Percentiles rank a stretch among this genome's conserved stretches.
These are phyloP conservation scores for Netelia fuscicornis DNA, from an alignment of 2,888 invertebrate species.

Conservation along the genomic window DNA sequence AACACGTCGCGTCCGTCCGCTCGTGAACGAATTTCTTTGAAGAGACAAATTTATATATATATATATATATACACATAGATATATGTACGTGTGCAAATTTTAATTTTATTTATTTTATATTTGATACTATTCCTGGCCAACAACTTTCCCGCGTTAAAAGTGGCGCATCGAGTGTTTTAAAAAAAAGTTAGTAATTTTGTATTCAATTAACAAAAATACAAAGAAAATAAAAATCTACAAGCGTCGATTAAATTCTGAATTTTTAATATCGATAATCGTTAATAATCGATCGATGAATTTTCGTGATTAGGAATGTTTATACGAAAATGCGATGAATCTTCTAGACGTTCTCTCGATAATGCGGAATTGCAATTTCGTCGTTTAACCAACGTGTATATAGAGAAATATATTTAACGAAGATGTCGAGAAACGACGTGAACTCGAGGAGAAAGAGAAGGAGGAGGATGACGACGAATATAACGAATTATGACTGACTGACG, in stretches of 20 bases:
- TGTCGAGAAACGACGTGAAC: constrained; percentile 21
- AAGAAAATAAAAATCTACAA: too few relatives aligned
- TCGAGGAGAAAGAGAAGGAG: not conserved
- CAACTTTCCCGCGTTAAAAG: not conserved
- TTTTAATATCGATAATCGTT: too few relatives aligned
- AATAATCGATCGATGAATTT: too few relatives aligned
- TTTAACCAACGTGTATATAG: too few relatives aligned
- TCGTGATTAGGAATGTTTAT: too few relatives aligned
- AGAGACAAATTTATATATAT: constrained; percentile 2
- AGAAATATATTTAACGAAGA: not conserved
- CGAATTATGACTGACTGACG: constrained; percentile 61
- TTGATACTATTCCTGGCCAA: not conserved
- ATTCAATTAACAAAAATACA: not conserved
- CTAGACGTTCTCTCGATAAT: too few relatives aligned
- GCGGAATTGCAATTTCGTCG: too few relatives aligned
- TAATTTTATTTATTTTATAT: not conserved
- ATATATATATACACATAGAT: not conserved
- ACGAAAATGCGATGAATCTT: too few relatives aligned
- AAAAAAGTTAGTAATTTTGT: not conserved
- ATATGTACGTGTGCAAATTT: not conserved
- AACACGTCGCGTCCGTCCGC: too few relatives aligned
- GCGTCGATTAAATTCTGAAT: too few relatives aligned
- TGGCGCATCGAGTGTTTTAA: not conserved
- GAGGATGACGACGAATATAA: constrained; percentile 44
- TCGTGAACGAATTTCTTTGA: not conserved